Evolutionary conservation across 1,140 invertebrate genomes (phyloP).

Genomic region (Ips typographus): DNA sequence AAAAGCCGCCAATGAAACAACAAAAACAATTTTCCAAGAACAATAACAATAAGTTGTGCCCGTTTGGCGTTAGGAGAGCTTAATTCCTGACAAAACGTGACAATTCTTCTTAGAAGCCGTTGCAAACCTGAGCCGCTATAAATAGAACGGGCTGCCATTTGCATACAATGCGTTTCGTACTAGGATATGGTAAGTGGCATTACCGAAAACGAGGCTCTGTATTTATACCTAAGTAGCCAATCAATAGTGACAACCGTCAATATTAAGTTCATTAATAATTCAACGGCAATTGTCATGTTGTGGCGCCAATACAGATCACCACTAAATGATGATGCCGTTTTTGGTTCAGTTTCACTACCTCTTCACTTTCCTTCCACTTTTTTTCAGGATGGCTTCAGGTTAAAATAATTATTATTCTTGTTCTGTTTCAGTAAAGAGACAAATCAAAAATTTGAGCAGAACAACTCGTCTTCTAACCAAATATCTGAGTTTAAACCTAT

Average conservation of each 20-base stretch:
- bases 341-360: too few species aligned
- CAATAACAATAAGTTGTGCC: neutral
- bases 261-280: conserved; percentile 3
- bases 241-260: neutral
- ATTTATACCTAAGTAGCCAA: neutral
- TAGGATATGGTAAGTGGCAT: neutral
- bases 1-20: neutral
- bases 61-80: neutral
- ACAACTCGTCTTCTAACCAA: too few species aligned
- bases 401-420: too few species aligned
- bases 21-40: neutral
- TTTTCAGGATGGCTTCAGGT: too few species aligned
- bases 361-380: too few species aligned
- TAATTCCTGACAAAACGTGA: conserved; percentile 5
- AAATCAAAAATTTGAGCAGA: too few species aligned
- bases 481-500: too few species aligned
- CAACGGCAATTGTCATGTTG: neutral
- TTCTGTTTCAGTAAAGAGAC: too few species aligned
- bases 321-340: too few species aligned
- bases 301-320: neutral
- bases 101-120: conserved; percentile 1
- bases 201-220: conserved; percentile 1
- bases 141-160: neutral
- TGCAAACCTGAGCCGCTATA: neutral
- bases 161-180: neutral